Evolutionary conservation across 1,140 invertebrate genomes (phyloP).

Genomic region (Hyles euphorbiae): DNA sequence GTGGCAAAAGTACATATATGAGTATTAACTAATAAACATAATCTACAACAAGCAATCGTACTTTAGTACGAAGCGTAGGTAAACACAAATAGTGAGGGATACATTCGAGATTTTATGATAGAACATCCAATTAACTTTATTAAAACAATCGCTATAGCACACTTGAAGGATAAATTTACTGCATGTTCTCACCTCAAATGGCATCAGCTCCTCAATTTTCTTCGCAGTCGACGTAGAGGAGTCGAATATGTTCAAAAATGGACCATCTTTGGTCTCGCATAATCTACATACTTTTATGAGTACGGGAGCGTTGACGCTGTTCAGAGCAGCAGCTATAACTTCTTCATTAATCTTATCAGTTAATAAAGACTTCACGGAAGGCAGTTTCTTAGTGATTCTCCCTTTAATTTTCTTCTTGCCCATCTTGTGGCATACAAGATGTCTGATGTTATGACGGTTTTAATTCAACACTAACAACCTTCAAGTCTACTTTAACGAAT

Average conservation of each 20-base stretch:
- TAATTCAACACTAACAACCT: too few species aligned
- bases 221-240: constrained; percentile 50
- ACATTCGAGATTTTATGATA: too few species aligned
- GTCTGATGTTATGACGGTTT: too few species aligned
- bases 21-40: too few species aligned
- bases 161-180: too few species aligned
- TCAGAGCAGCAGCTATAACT: constrained; percentile 39
- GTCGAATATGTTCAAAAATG: constrained; percentile 65
- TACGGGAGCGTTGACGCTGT: constrained; percentile 31
- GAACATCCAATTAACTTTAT: too few species aligned
- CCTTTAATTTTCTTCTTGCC: constrained; percentile 49
- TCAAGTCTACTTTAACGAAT: too few species aligned
- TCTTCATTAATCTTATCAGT: constrained; percentile 31
- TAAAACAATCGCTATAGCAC: too few species aligned
- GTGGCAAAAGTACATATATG: too few species aligned
- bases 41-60: too few species aligned
- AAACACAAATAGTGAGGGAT: too few species aligned
- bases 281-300: constrained; percentile 59
- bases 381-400: constrained; percentile 29
- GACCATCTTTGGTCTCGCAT: constrained; percentile 63
- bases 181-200: constrained; percentile 51
- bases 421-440: constrained; percentile 27
- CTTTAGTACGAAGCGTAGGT: too few species aligned
- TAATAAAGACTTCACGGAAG: constrained; percentile 14
- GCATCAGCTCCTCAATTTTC: constrained; percentile 63